Base-by-base conservation (phyloP, 1,140 invertebrate species). In the Drosophila ambigua region DNA sequence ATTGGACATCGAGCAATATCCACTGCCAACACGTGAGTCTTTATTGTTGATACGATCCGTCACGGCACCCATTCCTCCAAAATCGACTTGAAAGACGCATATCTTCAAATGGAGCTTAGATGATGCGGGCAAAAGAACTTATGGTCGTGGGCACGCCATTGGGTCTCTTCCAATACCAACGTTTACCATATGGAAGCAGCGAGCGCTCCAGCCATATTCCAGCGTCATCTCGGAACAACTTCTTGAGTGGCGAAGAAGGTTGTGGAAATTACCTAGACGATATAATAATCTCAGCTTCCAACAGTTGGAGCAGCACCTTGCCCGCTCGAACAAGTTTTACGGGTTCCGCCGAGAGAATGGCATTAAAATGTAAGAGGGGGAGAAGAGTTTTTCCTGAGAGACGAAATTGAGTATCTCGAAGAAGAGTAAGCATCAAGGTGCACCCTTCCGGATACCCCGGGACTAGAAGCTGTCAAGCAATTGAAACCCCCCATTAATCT, bases 221-320 rank as follows among this genome's bases (percentile, higher is more conserved):
- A 66, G 8, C 53, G 15, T 41, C 50, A 60, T 15, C 6, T 67
- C 9, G n/a, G 55, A 67, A 16, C 55, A 67, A 51, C 64, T 67
- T 28, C 49, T n/a, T 92, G 15, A 67, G 57, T 28, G 85, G 81
- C 15, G 72, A 93, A 15, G 11, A 53, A 45, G 81, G 91, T n/a
- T 79, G 92, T 16, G 73, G 66, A 31, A 71, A 88, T 9, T 91
- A 91, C 45, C 46, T 91, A 63, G 91, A 92, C 72, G 91, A 92
- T 50, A n/a, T n/a, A n/a, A n/a, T n/a, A n/a, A n/a, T n/a, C n/a
- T n/a, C n/a, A n/a, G n/a, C n/a, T n/a, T n/a, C n/a, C 45, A 41
- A 81, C 64, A 13, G 62, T 54, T 50, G n/a, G 65, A 65, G 23
- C 58, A 89, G 51, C 77, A 91, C 69, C 83, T 89, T 59, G 24